Evolutionary conservation across 2,888 invertebrate genomes (phyloP).

Genomic region (Sinhomidia bicolor): DNA sequence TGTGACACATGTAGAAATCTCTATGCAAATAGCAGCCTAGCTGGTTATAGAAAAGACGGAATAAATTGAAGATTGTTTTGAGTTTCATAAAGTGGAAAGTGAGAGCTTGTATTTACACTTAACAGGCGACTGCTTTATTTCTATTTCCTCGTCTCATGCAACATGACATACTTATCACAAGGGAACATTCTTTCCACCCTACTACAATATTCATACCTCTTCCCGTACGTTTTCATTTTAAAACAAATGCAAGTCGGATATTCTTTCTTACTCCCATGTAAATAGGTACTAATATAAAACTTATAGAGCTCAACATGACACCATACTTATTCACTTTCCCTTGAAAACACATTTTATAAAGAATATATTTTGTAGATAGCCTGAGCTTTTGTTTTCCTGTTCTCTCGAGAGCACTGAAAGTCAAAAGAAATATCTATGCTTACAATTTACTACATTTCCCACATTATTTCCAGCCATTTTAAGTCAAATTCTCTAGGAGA

Average conservation of each 20-base stretch:
- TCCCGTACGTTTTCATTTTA: neutral
- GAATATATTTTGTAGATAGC: neutral
- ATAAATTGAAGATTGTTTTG: conserved; percentile 22
- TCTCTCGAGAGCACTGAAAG: conserved; percentile 34
- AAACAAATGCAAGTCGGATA: conserved; percentile 1
- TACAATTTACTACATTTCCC: conserved; percentile 6
- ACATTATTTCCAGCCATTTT: neutral
- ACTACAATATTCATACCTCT: conserved; percentile 24
- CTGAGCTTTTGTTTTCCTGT: neutral
- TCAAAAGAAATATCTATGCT: conserved; percentile 11
- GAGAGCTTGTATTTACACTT: conserved; percentile 34
- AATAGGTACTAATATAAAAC: neutral
- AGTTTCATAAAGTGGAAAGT: conserved; percentile 18
- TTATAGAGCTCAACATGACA: neutral
- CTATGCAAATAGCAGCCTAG: conserved; percentile 4
- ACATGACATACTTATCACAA: conserved; percentile 18
- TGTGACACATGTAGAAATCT: neutral
- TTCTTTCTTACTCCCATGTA: neutral
- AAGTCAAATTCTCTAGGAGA: neutral
- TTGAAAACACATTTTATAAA: neutral
- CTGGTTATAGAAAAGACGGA: neutral
- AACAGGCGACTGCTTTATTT: conserved; percentile 13
- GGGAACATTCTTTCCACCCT: conserved; percentile 9
- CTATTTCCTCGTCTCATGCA: neutral
- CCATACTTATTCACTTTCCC: conserved; percentile 15